Conservation (phyloP, 92 coral and sea anemone species). For the Isaurus tuberculatus region DNA sequence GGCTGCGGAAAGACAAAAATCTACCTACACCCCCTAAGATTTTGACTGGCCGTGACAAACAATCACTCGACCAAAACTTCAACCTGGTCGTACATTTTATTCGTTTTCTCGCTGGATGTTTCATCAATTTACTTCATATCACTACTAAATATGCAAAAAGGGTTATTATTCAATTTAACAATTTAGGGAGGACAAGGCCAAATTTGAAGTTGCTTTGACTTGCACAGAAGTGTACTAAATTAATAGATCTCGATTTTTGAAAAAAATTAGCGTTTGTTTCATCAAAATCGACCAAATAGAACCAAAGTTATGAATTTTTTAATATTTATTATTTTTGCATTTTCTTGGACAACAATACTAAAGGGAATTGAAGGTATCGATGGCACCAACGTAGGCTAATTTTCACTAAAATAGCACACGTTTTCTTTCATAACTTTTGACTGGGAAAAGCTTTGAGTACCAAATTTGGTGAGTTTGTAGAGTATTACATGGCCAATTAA, state of each 20-base stretch:
- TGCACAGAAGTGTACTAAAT: conserved; percentile 10
- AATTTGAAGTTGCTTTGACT: not conserved
- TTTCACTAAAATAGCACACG: conserved; percentile 16
- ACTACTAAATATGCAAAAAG: not conserved
- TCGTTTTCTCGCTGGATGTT: conserved; percentile 6
- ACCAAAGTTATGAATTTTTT: conserved; percentile 19
- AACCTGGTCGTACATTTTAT: conserved; percentile 1
- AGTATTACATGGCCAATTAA: conserved; percentile 15
- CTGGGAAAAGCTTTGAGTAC: conserved; percentile 24
- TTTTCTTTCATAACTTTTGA: conserved; percentile 20
- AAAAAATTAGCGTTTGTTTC: conserved; percentile 10
- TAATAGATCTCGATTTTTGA: conserved; percentile 17
- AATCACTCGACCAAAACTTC: conserved; percentile 2
- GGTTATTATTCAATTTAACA: not conserved
- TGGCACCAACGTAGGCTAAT: conserved; percentile 17
- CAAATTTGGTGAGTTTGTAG: conserved; percentile 18
- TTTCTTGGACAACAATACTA: conserved; percentile 21
- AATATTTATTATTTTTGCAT: not conserved
- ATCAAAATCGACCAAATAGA: conserved; percentile 24
- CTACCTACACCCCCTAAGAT: conserved; percentile 11
- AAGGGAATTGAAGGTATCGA: not conserved
- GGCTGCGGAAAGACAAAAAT: conserved; percentile 12
- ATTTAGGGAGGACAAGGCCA: conserved; percentile 6
- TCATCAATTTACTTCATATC: conserved; percentile 19
- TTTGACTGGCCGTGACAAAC: conserved; percentile 10